Percentiles rank a stretch among this genome's conserved stretches.
Evolutionary conservation across 2,797 vertebrate species (phyloP).

Genomic region (Ataeniobius toweri): DNA sequence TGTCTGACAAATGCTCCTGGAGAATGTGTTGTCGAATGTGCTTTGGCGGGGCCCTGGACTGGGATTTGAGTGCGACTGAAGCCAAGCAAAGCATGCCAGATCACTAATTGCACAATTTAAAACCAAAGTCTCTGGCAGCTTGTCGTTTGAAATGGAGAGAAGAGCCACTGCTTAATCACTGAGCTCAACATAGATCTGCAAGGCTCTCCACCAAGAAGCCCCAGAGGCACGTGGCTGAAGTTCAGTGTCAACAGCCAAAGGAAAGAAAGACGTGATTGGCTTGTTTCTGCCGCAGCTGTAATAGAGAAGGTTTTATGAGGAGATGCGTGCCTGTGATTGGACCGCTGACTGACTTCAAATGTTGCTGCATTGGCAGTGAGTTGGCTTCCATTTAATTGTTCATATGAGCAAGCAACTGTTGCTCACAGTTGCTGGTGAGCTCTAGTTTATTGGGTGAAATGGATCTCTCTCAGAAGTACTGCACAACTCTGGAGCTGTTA

Average conservation of each 20-base stretch:
- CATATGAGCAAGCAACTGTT: conserved; percentile 50
- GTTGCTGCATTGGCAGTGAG: conserved; percentile 41
- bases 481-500: conserved; percentile 20
- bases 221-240: conserved; percentile 51
- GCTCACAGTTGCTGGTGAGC: conserved; percentile 58
- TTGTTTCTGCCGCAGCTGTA: conserved; percentile 32
- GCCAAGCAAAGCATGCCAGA: conserved; percentile 76
- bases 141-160: conserved; percentile 74
- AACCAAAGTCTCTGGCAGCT: conserved; percentile 79
- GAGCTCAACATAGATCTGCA: conserved; percentile 74
- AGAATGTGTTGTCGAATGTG: conserved; percentile 70
- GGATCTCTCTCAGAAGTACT: conserved; percentile 29
- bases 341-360: conserved; percentile 28
- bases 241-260: conserved; percentile 65
- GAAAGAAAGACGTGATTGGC: conserved; percentile 46
- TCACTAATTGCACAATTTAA: conserved; percentile 82
- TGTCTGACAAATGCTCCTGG: conserved; percentile 76
- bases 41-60: conserved; percentile 63
- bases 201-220: conserved; percentile 58
- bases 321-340: conserved; percentile 34
- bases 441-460: conserved; percentile 30
- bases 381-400: conserved; percentile 55
- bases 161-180: conserved; percentile 76
- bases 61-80: conserved; percentile 74
- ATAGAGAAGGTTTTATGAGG: conserved; percentile 49